A percentile compares a stretch with the other conserved stretches of the same genome.
phyloP scores from a whole-genome alignment of 2,888 invertebrate genomes.

The Thecophora atra region DNA sequence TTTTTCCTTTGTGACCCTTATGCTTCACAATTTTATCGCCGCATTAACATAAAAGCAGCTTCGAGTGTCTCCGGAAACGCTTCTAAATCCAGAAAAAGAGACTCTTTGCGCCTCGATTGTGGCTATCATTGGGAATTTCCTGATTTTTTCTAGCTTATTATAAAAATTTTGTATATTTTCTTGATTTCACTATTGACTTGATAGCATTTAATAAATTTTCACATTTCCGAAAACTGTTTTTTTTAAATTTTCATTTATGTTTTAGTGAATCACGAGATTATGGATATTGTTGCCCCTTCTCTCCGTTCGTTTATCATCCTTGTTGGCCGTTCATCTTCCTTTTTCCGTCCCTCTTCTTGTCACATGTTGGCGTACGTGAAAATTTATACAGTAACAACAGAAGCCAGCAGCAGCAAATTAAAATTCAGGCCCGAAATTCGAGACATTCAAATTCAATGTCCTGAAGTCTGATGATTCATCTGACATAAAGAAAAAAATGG shows the following conservation, averaged over 20 bases:
- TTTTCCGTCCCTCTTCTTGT: not conserved
- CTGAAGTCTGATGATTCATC: not conserved
- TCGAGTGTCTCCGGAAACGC: constrained; percentile 23
- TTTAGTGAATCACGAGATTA: too few species aligned
- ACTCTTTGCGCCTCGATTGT: constrained; percentile 6
- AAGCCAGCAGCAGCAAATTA: constrained; percentile 17
- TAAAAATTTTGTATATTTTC: too few species aligned
- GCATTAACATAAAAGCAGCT: constrained; percentile 24
- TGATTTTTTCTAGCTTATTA: too few species aligned
- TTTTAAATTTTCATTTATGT: too few species aligned
- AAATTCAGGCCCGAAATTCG: constrained; percentile 22
- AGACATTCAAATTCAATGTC: constrained; percentile 27
- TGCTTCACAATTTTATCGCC: constrained; percentile 26
- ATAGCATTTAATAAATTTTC: too few species aligned
- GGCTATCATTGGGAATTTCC: constrained; percentile 3
- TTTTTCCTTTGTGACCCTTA: constrained; percentile 12
- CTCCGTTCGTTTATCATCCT: not conserved
- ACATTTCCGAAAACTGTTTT: too few species aligned
- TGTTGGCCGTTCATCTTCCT: not conserved
- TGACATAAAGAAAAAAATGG: constrained; percentile 27
- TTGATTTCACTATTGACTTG: not conserved
- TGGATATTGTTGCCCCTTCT: too few species aligned
- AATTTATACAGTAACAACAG: constrained; percentile 21
- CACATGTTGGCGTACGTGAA: not conserved
- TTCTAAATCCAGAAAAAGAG: constrained; percentile 22